Conservation (phyloP, 2,888 invertebrate genomes). For the Helobdella robusta region DNA sequence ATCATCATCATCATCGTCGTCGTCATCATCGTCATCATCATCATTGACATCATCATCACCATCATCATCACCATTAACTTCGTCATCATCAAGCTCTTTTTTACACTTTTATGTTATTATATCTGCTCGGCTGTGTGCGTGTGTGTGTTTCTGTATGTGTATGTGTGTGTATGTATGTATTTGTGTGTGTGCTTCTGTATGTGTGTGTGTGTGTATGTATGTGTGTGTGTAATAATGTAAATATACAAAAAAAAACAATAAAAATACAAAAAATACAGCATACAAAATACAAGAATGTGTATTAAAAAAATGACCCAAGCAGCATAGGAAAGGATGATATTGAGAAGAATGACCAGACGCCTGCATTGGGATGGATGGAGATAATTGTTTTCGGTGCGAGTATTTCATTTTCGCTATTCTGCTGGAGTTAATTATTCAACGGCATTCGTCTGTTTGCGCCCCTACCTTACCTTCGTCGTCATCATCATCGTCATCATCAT, state of each 20-base stretch:
- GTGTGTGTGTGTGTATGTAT: conserved; percentile 20
- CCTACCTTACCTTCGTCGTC: not conserved
- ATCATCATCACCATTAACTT: conserved; percentile 7
- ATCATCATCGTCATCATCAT: conserved; percentile 15
- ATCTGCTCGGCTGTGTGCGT: not conserved
- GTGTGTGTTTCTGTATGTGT: not conserved
- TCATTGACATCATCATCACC: conserved; percentile 10
- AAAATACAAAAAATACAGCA: not conserved
- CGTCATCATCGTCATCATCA: not conserved
- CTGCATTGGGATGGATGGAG: too few relatives aligned
- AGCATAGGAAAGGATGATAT: not conserved
- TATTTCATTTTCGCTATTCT: too few relatives aligned
- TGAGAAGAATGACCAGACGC: too few relatives aligned
- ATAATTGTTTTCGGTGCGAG: too few relatives aligned
- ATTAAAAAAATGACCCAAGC: not conserved
- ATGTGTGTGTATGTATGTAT: conserved; percentile 20
- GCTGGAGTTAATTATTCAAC: too few relatives aligned
- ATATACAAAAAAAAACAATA: not conserved
- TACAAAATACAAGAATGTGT: too few relatives aligned
- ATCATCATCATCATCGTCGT: conserved; percentile 1
- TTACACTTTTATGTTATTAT: not conserved
- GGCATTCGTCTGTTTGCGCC: too few relatives aligned
- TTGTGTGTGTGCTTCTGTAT: not conserved
- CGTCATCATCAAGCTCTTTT: not conserved
- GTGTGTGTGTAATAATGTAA: conserved; percentile 9